Conservation (phyloP, 2,113 vertebrate species). For the Bolborhynchus lineola region DNA sequence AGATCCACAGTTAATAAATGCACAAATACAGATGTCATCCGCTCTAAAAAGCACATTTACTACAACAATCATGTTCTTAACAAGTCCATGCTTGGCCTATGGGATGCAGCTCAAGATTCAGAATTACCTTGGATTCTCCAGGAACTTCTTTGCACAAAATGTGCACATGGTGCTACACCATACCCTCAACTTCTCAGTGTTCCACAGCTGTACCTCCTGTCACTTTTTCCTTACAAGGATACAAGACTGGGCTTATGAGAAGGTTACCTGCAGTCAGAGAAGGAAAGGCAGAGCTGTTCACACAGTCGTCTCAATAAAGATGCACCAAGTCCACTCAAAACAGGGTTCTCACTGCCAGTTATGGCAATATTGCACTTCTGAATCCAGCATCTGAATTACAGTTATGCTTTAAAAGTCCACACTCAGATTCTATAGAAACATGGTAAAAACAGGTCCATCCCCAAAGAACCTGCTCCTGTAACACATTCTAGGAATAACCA, state of each 20-base stretch:
- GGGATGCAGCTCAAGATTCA: not conserved
- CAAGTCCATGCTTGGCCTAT: not conserved
- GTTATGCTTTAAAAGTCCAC: not conserved
- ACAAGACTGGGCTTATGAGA: not conserved
- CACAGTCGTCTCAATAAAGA: not conserved
- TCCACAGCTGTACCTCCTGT: not conserved
- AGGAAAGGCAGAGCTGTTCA: not conserved
- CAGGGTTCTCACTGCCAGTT: not conserved
- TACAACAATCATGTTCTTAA: not conserved
- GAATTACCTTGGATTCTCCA: not conserved
- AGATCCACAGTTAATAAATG: not conserved
- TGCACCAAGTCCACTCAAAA: not conserved
- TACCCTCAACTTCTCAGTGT: not conserved
- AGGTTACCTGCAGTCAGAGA: not conserved
- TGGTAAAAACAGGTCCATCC: not conserved
- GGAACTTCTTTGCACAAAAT: not conserved
- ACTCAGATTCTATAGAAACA: not conserved
- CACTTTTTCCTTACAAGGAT: not conserved
- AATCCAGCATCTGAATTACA: not conserved
- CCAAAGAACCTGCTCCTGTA: not conserved
- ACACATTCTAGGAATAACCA: not conserved
- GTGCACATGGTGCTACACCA: accelerated
- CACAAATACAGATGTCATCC: not conserved
- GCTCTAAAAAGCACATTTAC: not conserved
- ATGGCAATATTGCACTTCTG: not conserved